Evolutionary conservation across 92 coral and sea anemone species (phyloP).

Genomic region (Virgularia gustaviana): DNA sequence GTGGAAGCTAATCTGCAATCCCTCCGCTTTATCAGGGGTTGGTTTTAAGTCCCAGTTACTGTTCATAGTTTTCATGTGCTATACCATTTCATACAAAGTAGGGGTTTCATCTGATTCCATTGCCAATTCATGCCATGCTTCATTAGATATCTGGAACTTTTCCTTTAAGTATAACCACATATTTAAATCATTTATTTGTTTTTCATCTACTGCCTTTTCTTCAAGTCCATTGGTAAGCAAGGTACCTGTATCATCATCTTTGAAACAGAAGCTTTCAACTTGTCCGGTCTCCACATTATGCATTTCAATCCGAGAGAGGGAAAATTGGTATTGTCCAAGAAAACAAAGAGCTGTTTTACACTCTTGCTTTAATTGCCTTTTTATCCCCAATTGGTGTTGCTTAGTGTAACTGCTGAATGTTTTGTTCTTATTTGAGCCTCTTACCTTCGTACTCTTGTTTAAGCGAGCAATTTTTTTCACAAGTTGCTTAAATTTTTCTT

Average conservation of each 20-base stretch:
- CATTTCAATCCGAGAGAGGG: conserved; percentile 53
- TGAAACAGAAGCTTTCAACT: conserved; percentile 6
- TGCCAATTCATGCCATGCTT: conserved; percentile 37
- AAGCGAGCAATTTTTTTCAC: conserved; percentile 12
- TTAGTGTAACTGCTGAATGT: conserved; percentile 3
- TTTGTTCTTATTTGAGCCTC: conserved; percentile 29
- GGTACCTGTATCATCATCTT: conserved; percentile 6
- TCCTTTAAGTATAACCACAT: conserved; percentile 24
- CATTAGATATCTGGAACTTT: conserved; percentile 7
- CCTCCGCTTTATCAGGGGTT: conserved; percentile 21
- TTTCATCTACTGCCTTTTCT: conserved; percentile 12
- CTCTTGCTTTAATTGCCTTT: background rate
- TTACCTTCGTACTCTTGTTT: conserved; percentile 16
- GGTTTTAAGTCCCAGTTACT: conserved; percentile 18
- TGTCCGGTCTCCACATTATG: conserved; percentile 23
- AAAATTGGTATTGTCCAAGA: conserved; percentile 36
- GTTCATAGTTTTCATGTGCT: background rate
- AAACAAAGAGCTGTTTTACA: conserved; percentile 16
- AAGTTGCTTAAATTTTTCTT: conserved; percentile 16
- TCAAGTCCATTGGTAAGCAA: background rate
- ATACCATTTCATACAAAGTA: background rate
- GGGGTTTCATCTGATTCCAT: conserved; percentile 3
- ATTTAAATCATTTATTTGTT: conserved; percentile 17
- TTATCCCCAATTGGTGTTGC: conserved; percentile 29
- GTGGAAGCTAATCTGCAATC: conserved; percentile 20